phyloP scores from a whole-genome alignment of 2,797 vertebrate species.

The Squalus acanthias region DNA sequence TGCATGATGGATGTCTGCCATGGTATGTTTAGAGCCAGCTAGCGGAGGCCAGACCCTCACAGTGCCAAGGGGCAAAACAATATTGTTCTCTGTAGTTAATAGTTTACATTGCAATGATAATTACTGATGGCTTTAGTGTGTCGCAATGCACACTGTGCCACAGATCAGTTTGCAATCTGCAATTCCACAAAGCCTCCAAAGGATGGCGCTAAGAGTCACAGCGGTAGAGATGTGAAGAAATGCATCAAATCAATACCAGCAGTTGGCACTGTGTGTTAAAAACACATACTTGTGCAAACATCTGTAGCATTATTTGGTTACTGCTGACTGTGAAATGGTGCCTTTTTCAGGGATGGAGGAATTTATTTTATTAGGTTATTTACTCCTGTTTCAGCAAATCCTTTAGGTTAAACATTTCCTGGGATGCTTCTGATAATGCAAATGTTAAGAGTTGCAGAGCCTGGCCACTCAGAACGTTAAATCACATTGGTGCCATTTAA shows the following conservation, averaged over 20 bases:
- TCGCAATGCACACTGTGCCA: not conserved
- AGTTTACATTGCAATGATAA: not conserved
- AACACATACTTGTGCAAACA: not conserved
- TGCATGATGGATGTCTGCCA: not conserved
- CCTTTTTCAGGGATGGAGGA: not conserved
- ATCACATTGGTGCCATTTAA: not conserved
- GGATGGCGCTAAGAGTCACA: not conserved
- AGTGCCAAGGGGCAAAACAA: not conserved
- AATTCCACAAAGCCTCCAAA: not conserved
- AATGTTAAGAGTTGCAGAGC: not conserved
- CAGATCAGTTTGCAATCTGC: not conserved
- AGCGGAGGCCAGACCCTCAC: not conserved
- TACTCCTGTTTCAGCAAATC: not conserved
- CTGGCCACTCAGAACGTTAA: not conserved
- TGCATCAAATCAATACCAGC: not conserved
- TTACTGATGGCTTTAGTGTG: not conserved
- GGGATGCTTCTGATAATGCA: not conserved
- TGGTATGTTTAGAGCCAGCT: not conserved
- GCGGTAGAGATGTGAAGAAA: no score
- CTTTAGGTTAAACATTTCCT: not conserved
- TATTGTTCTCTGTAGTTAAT: not conserved
- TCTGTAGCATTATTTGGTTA: not conserved
- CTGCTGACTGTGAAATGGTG: not conserved
- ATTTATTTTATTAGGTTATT: not conserved
- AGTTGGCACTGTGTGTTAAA: not conserved